Percentiles rank a stretch among this genome's conserved stretches.
These are phyloP conservation scores for Bombus superbus DNA, from an alignment of 1,140 invertebrate genomes.

Conservation along the genomic window DNA sequence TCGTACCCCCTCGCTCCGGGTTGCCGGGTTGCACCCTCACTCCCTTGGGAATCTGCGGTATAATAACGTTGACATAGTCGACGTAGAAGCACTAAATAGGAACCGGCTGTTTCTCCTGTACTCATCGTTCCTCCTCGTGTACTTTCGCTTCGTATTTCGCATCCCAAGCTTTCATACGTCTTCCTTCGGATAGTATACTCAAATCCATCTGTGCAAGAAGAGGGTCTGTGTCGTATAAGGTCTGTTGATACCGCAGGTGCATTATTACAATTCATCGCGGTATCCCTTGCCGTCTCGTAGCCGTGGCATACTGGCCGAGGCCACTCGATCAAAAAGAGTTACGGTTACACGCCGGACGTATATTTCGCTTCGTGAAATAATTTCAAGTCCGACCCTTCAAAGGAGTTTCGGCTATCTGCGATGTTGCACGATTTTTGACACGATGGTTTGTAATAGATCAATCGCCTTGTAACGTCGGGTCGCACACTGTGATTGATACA, in stretches of 20 bases:
- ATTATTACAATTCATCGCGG: slow-evolving; percentile 62
- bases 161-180: slow-evolving; percentile 42
- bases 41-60: slow-evolving; percentile 75
- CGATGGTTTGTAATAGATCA: not conserved
- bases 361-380: not conserved
- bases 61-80: slow-evolving; percentile 78
- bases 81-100: slow-evolving; percentile 70
- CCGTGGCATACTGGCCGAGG: slow-evolving; percentile 32
- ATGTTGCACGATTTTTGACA: not conserved
- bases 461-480: too few relatives aligned
- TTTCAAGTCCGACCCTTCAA: not conserved
- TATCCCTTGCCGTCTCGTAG: slow-evolving; percentile 1
- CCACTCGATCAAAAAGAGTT: slow-evolving; percentile 52
- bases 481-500: too few relatives aligned
- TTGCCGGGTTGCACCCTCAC: slow-evolving; percentile 43
- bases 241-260: slow-evolving; percentile 43
- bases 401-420: not conserved
- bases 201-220: slow-evolving; percentile 53
- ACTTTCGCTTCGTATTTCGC: slow-evolving; percentile 56
- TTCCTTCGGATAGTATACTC: slow-evolving; percentile 44
- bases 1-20: slow-evolving; percentile 32
- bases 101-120: slow-evolving; percentile 51
- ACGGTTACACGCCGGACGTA: not conserved
- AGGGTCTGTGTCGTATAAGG: not conserved
- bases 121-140: slow-evolving; percentile 3